A percentile compares a stretch with the other conserved stretches of the same genome.
Evolutionary conservation across 1,140 invertebrate genomes (phyloP).

Genomic region (Vanessa tameamea): DNA sequence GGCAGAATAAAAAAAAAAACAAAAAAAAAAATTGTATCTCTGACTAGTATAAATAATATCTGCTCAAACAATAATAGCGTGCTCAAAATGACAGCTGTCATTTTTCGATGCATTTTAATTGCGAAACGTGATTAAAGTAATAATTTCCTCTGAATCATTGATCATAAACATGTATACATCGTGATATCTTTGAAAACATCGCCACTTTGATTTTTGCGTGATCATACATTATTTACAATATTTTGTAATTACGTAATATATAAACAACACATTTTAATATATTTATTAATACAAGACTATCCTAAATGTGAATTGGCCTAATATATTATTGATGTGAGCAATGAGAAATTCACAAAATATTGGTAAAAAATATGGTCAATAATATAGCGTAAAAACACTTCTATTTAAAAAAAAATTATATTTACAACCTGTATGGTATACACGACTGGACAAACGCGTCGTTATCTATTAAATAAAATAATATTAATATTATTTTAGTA

Average conservation of each 20-base stretch:
- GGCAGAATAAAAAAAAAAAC: too few relatives aligned
- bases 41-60: not conserved
- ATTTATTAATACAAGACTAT: not conserved
- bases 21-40: not conserved
- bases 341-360: too few relatives aligned
- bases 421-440: too few relatives aligned
- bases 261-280: not conserved
- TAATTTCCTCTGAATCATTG: constrained; percentile 19
- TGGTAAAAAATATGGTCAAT: too few relatives aligned
- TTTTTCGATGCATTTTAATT: constrained; percentile 23
- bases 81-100: constrained; percentile 19
- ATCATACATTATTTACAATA: not conserved
- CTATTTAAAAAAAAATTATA: too few relatives aligned
- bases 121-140: constrained; percentile 32
- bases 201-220: not conserved
- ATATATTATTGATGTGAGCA: too few relatives aligned
- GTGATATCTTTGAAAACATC: constrained; percentile 34
- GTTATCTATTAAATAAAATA: too few relatives aligned
- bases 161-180: constrained; percentile 20
- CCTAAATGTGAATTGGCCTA: not conserved
- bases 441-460: too few relatives aligned
- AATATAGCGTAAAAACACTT: too few relatives aligned
- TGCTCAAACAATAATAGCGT: not conserved
- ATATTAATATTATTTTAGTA: too few relatives aligned
- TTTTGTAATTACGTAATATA: constrained; percentile 3